A percentile compares a stretch with the other conserved stretches of the same genome.
These are phyloP conservation scores for Philereme transversata DNA, from an alignment of 2,888 invertebrate genomes.

Conservation along the genomic window DNA sequence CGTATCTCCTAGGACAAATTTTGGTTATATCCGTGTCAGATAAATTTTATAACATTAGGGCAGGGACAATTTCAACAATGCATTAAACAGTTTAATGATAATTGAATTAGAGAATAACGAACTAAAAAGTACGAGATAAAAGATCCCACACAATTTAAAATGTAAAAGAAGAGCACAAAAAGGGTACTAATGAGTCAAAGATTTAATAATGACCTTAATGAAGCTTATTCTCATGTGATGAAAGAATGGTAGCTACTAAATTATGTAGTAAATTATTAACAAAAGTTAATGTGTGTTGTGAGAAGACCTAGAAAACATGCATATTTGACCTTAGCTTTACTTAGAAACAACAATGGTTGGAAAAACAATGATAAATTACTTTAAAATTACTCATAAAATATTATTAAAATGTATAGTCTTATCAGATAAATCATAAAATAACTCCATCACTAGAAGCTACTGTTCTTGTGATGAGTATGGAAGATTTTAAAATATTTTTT, in stretches of 20 bases:
- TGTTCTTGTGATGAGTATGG: too few species aligned
- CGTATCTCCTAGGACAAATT: slow-evolving; percentile 36
- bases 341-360: slow-evolving; percentile 17
- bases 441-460: too few species aligned
- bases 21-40: slow-evolving; percentile 29
- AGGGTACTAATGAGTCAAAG: slow-evolving; percentile 5
- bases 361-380: slow-evolving; percentile 8
- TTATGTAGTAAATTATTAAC: slow-evolving; percentile 9
- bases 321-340: slow-evolving; percentile 10
- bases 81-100: background rate
- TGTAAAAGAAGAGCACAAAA: slow-evolving; percentile 7
- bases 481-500: too few species aligned
- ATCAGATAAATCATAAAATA: too few species aligned
- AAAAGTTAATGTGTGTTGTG: slow-evolving; percentile 11
- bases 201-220: slow-evolving; percentile 14
- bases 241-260: slow-evolving; percentile 3
- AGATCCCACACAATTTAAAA: background rate
- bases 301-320: slow-evolving; percentile 13
- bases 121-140: background rate
- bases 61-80: slow-evolving; percentile 20
- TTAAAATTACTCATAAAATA: too few species aligned
- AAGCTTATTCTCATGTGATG: slow-evolving; percentile 10
- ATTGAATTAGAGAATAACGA: background rate
- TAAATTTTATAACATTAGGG: slow-evolving; percentile 25
- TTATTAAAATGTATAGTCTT: too few species aligned